Conservation (phyloP, 2,113 vertebrate genomes). For the Sialia sialis region DNA sequence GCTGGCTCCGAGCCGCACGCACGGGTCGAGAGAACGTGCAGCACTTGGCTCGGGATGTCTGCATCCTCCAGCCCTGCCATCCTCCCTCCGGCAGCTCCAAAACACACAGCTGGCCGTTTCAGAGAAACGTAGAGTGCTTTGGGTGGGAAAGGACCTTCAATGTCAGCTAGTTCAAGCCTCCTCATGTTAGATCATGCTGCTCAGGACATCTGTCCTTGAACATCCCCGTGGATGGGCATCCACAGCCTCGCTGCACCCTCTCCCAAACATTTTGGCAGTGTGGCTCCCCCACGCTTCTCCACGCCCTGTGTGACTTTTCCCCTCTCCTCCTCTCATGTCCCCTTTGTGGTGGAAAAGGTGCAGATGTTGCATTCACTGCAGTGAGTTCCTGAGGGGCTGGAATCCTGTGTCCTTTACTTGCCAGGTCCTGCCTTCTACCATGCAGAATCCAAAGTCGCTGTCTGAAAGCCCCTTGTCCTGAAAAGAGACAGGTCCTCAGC, state of each 20-base stretch:
- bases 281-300: background rate
- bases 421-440: background rate
- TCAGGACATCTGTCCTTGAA: background rate
- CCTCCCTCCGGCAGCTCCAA: background rate
- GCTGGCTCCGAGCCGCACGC: accelerated
- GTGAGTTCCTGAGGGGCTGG: background rate
- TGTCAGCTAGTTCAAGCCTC: background rate
- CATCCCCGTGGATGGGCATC: background rate
- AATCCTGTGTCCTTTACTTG: background rate
- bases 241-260: background rate
- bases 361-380: background rate
- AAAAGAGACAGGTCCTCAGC: background rate
- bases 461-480: background rate
- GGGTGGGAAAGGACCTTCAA: background rate
- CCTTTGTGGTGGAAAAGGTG: background rate
- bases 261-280: background rate
- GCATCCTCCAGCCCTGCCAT: accelerated
- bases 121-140: accelerated
- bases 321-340: background rate
- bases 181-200: no score
- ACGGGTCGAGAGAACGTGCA: accelerated
- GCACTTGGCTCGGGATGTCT: background rate
- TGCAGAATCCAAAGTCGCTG: background rate
- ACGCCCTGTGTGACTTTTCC: background rate
- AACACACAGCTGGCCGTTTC: accelerated